phyloP scores from a whole-genome alignment of 1,140 invertebrate genomes.

The Anthonomus grandis region DNA sequence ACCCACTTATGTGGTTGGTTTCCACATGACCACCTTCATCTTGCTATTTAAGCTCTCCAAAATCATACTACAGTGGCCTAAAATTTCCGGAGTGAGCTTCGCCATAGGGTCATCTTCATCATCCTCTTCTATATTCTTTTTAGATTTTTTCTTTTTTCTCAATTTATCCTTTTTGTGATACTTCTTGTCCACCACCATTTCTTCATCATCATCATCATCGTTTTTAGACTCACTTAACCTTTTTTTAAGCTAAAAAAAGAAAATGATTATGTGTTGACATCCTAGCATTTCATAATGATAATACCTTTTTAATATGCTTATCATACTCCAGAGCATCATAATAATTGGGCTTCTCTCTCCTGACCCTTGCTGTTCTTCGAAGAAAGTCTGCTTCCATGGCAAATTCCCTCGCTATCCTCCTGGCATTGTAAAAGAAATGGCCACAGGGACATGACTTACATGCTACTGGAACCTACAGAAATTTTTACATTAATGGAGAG shows the following conservation, averaged over 20 bases:
- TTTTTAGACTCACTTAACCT: slow-evolving; percentile 49
- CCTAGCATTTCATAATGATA: too few species aligned
- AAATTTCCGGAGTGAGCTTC: slow-evolving; percentile 55
- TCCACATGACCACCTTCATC: slow-evolving; percentile 66
- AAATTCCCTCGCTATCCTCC: slow-evolving; percentile 54
- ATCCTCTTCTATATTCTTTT: slow-evolving; percentile 58
- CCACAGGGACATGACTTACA: slow-evolving; percentile 78
- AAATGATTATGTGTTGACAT: background rate
- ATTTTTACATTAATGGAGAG: slow-evolving; percentile 6
- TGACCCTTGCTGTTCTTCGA: slow-evolving; percentile 68
- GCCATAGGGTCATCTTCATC: slow-evolving; percentile 56
- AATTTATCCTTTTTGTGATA: slow-evolving; percentile 49
- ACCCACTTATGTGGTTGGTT: slow-evolving; percentile 51
- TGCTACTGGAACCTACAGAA: slow-evolving; percentile 69
- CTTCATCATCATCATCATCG: slow-evolving; percentile 52
- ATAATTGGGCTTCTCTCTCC: slow-evolving; percentile 76
- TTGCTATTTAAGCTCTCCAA: slow-evolving; percentile 71
- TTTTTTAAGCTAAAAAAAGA: slow-evolving; percentile 49
- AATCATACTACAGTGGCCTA: slow-evolving; percentile 59
- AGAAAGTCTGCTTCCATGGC: slow-evolving; percentile 51
- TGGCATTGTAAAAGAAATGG: slow-evolving; percentile 70
- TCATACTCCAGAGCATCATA: slow-evolving; percentile 78
- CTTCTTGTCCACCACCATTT: slow-evolving; percentile 51
- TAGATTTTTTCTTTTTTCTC: slow-evolving; percentile 51
- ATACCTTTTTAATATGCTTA: slow-evolving; percentile 61